Evolutionary conservation across 2,888 invertebrate genomes (phyloP), one percentile per base, ranked within the genome.

Genomic region (Beris morrisii): DNA sequence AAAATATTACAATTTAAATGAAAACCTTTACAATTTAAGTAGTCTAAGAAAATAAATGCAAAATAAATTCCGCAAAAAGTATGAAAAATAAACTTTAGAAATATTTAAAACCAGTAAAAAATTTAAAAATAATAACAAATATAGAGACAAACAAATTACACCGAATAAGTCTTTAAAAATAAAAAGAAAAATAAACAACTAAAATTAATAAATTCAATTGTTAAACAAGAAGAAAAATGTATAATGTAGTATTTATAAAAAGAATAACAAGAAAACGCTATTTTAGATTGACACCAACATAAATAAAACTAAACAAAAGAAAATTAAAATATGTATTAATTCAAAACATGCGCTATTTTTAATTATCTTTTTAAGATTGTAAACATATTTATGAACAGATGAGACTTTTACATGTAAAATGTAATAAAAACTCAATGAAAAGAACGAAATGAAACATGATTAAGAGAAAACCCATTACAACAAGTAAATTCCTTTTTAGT

Each of bases 121-220:
- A 69, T 69, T 67, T 67, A 65, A 70, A 46, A 66, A 71, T 68
- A 58, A 69, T 59, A 63, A 65, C 32, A 67, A 43, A 66, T 43
- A 69, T 69, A 70, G 69, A 71, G 69, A 69, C 66, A 66, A 71
- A 71, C 68, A 69, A 70, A 71, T 61, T 69, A 70, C 70, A 71
- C 70, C 71, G 70, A 70, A 59, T 64, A 70, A 69, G 70, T 70
- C 69, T 70, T 69, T 70, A 66, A 61, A 65, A 64, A 68, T 52
- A 61, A 64, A 64, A 22, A 32, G 50, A 58, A 22, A 58, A 15
- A 61, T 32, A 44, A 67, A 30, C 30, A 66, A 38, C 28, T 43
- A 15, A 12, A 44, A 30, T 64, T 64, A 46, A 64, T 65, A 48
- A 69, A 56, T 59, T 64, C 54, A 69, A 66, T 64, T 67, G 65